Conservation (phyloP, 1,140 invertebrate genomes). For the Caenorhabditis tropicalis region DNA sequence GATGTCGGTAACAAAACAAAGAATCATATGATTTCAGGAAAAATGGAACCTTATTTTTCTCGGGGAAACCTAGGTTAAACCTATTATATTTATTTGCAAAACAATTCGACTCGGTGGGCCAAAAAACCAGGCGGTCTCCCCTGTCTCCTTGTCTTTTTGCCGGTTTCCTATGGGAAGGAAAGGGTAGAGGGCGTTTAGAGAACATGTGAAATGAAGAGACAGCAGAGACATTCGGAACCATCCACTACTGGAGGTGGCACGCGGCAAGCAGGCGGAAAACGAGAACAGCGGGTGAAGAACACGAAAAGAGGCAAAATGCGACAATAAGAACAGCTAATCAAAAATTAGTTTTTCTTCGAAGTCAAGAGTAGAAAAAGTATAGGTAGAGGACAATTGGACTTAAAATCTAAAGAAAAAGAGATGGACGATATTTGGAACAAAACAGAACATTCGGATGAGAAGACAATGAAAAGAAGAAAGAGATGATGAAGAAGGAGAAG, state of each 20-base stretch:
- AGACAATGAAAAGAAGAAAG: background rate
- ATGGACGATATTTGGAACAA: constrained; percentile 3
- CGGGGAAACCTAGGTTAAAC: constrained; percentile 1
- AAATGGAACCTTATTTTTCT: too few relatives aligned
- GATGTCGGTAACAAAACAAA: too few relatives aligned
- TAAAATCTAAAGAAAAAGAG: background rate
- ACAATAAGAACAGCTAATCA: background rate
- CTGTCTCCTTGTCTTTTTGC: background rate
- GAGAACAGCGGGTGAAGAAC: background rate
- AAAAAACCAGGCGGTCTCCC: constrained; percentile 29
- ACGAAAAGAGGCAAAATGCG: background rate
- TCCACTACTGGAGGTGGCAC: constrained; percentile 22
- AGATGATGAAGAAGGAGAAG: background rate
- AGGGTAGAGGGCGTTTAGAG: background rate
- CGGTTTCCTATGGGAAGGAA: background rate
- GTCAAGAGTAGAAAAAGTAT: background rate
- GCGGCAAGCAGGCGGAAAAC: background rate
- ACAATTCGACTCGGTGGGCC: constrained; percentile 28
- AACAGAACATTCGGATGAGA: background rate
- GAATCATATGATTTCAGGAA: too few relatives aligned
- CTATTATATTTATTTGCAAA: constrained; percentile 34
- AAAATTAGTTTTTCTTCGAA: too few relatives aligned
- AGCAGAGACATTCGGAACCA: constrained; percentile 6
- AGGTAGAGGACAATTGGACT: background rate
- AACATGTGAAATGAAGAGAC: background rate